Conservation (phyloP, 2,888 invertebrate genomes). For the Pomacea canaliculata region DNA sequence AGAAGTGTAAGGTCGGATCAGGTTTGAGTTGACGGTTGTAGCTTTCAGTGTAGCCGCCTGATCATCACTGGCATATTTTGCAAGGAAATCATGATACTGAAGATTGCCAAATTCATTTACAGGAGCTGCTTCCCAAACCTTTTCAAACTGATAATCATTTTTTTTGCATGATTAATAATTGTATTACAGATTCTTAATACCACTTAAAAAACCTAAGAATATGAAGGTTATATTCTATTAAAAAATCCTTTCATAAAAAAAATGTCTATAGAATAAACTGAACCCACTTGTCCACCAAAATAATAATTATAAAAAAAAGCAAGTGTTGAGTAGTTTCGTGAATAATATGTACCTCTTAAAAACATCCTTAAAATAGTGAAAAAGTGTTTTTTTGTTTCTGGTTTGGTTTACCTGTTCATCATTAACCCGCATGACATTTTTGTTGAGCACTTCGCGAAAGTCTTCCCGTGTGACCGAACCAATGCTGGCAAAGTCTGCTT, state of each 20-base stretch:
- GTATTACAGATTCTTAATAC: too few species aligned
- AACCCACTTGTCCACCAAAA: too few species aligned
- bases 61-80: conserved; percentile 38
- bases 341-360: too few species aligned
- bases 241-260: too few species aligned
- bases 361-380: too few species aligned
- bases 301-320: too few species aligned
- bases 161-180: background rate
- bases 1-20: conserved; percentile 33
- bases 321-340: too few species aligned
- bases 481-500: conserved; percentile 63
- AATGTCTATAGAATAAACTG: too few species aligned
- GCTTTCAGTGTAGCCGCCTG: background rate
- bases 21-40: too few species aligned
- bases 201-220: too few species aligned
- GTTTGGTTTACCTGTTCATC: conserved; percentile 59
- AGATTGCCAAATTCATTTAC: conserved; percentile 65
- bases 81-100: conserved; percentile 63
- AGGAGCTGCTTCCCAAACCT: conserved; percentile 52
- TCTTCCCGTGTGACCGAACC: conserved; percentile 60
- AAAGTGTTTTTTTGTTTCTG: too few species aligned
- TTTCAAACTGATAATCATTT: conserved; percentile 53
- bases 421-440: conserved; percentile 52
- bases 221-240: too few species aligned
- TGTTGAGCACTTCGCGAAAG: conserved; percentile 52